Conservation (phyloP, 2,113 vertebrate species). For the Clupea harengus region DNA sequence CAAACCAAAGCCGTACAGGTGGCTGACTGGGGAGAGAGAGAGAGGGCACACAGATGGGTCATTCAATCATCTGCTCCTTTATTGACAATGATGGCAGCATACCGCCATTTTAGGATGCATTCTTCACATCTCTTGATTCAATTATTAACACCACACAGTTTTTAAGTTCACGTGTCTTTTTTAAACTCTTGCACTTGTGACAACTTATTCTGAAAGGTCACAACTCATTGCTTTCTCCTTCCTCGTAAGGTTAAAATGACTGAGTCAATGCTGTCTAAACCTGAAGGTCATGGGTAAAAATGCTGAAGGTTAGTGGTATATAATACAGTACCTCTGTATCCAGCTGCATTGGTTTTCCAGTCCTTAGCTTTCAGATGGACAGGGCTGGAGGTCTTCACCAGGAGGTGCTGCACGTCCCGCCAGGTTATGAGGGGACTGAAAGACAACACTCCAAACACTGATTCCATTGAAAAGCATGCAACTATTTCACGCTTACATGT, state of each 20-base stretch:
- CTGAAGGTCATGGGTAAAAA: not conserved
- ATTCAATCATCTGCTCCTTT: not conserved
- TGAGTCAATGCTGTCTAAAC: not conserved
- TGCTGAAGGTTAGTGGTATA: not conserved
- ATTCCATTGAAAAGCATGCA: too few species aligned
- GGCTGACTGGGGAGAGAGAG: conserved; percentile 84
- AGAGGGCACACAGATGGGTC: conserved; percentile 52
- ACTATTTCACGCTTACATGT: too few species aligned
- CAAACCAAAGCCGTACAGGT: conserved; percentile 92
- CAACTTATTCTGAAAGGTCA: not conserved
- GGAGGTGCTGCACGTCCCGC: conserved; percentile 89
- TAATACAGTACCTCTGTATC: conserved; percentile 75
- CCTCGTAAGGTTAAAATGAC: too few species aligned
- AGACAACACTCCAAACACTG: conserved; percentile 30
- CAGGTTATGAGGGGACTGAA: conserved; percentile 83
- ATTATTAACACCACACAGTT: not conserved
- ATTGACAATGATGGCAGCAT: not conserved
- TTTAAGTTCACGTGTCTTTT: not conserved
- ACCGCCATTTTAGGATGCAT: not conserved
- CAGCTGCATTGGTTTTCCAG: conserved; percentile 88
- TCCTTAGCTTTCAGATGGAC: conserved; percentile 83
- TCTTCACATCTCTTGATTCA: not conserved
- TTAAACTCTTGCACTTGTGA: not conserved
- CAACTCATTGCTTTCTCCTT: not conserved
- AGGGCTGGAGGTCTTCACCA: conserved; percentile 85